These are phyloP conservation scores for Oreochromis spilurus DNA, from an alignment of 2,113 vertebrate species.

Conservation along the genomic window DNA sequence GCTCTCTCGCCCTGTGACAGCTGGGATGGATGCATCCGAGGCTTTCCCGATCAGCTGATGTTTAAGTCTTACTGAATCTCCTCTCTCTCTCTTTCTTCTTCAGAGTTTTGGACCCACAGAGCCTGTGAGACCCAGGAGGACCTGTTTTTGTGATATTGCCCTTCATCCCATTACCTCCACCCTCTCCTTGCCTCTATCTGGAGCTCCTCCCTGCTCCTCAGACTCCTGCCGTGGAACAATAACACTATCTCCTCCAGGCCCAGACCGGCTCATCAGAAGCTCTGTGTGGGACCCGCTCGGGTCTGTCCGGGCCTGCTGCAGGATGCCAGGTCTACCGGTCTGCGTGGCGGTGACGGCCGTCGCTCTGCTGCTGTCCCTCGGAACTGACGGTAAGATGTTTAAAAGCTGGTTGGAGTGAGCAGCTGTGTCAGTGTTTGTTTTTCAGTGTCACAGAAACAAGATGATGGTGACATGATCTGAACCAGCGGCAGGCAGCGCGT, in stretches of 20 bases:
- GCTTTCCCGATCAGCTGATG: neutral
- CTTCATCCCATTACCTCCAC: neutral
- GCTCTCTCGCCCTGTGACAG: neutral
- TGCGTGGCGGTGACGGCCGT: conserved; percentile 23
- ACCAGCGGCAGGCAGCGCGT: neutral
- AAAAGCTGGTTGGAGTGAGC: accelerated
- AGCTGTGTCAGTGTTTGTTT: neutral
- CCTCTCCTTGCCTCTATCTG: neutral
- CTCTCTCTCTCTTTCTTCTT: neutral
- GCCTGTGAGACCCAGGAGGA: conserved; percentile 48
- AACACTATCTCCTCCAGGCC: neutral
- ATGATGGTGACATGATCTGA: accelerated
- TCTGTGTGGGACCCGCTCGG: neutral
- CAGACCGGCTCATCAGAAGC: neutral
- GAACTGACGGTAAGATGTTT: conserved; percentile 55
- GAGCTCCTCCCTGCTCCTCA: neutral
- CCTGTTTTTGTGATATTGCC: conserved; percentile 34
- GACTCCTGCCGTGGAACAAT: neutral
- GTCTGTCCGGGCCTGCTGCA: conserved; percentile 1
- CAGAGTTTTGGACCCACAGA: conserved; percentile 58
- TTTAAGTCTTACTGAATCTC: accelerated
- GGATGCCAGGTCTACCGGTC: conserved; percentile 48
- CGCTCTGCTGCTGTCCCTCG: conserved; percentile 47
- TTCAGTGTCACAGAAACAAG: neutral
- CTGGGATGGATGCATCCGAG: neutral